Evolutionary conservation across 30 jellyfish, hydroid and myxozoan genomes (phyloP).

Genomic region (Aurelia aurita): DNA sequence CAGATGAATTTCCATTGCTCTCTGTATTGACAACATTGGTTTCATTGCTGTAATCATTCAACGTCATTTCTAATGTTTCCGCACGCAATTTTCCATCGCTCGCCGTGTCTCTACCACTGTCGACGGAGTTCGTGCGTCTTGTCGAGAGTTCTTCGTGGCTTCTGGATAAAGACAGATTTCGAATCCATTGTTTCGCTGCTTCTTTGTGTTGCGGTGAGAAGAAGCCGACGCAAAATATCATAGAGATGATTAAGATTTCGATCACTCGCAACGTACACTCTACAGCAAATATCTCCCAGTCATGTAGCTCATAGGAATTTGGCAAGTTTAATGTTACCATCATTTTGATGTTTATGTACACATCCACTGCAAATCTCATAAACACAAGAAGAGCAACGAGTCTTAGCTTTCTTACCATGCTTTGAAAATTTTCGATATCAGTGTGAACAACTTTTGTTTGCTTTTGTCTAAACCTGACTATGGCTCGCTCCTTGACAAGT

Average conservation of each 20-base stretch:
- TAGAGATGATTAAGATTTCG: slow-evolving; percentile 6
- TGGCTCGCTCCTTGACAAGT: slow-evolving; percentile 33
- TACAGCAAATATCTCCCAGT: slow-evolving; percentile 33
- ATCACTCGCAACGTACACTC: slow-evolving; percentile 19
- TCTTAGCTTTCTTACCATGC: slow-evolving; percentile 54
- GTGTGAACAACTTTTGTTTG: slow-evolving; percentile 46
- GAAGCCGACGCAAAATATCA: slow-evolving; percentile 63
- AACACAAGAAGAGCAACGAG: slow-evolving; percentile 34
- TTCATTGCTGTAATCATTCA: slow-evolving; percentile 4
- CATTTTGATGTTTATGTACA: slow-evolving; percentile 34
- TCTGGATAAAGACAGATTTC: slow-evolving; percentile 40
- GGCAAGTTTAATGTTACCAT: slow-evolving; percentile 13
- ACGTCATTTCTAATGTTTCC: slow-evolving; percentile 12
- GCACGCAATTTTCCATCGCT: slow-evolving; percentile 46
- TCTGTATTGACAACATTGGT: background rate
- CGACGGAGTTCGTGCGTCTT: slow-evolving; percentile 50
- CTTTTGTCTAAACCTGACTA: background rate
- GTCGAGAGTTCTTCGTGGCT: slow-evolving; percentile 60
- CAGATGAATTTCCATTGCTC: background rate
- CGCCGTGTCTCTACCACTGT: slow-evolving; percentile 55
- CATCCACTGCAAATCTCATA: slow-evolving; percentile 17
- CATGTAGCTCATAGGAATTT: background rate
- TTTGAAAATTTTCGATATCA: slow-evolving; percentile 41
- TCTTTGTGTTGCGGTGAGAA: slow-evolving; percentile 70
- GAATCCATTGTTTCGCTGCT: slow-evolving; percentile 73